phyloP scores from a whole-genome alignment of 23 tunicate species.

The Corella eumyota region DNA sequence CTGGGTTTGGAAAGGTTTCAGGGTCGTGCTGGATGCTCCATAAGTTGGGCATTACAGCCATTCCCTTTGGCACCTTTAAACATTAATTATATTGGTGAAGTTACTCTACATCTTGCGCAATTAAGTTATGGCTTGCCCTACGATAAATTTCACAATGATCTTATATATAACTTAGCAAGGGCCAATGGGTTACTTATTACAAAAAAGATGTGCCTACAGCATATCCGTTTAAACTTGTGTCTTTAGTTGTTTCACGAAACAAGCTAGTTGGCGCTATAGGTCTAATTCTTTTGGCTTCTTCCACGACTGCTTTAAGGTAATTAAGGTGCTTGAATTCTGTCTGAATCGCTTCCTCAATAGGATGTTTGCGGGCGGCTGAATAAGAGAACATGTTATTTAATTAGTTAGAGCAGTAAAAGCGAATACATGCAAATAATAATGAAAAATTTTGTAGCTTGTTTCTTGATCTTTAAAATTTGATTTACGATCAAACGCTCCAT shows the following conservation, averaged over 20 bases:
- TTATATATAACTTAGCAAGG: too few species aligned
- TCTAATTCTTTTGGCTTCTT: constrained; percentile 1
- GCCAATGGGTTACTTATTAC: too few species aligned
- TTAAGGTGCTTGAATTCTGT: background rate
- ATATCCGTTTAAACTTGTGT: background rate
- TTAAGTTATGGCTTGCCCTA: too few species aligned
- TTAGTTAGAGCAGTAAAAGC: too few species aligned
- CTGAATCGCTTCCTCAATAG: background rate
- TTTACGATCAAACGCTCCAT: background rate
- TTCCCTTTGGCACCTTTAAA: constrained; percentile 3
- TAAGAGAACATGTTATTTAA: too few species aligned
- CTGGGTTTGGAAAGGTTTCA: constrained; percentile 48
- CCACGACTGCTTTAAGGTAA: background rate
- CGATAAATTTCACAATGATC: background rate
- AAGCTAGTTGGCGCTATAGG: constrained; percentile 3
- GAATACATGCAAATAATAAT: too few species aligned
- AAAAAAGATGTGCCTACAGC: too few species aligned
- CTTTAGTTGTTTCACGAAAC: background rate
- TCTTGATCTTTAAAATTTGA: too few species aligned
- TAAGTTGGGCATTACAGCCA: constrained; percentile 38
- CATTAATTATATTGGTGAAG: background rate
- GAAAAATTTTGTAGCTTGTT: too few species aligned
- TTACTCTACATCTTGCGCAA: too few species aligned
- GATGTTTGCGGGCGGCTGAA: too few species aligned
- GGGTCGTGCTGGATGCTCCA: constrained; percentile 71